A percentile compares a stretch with the other conserved stretches of the same genome.
Conservation (phyloP, 2,888 invertebrate genomes). For the Rhodophaea formosa region DNA sequence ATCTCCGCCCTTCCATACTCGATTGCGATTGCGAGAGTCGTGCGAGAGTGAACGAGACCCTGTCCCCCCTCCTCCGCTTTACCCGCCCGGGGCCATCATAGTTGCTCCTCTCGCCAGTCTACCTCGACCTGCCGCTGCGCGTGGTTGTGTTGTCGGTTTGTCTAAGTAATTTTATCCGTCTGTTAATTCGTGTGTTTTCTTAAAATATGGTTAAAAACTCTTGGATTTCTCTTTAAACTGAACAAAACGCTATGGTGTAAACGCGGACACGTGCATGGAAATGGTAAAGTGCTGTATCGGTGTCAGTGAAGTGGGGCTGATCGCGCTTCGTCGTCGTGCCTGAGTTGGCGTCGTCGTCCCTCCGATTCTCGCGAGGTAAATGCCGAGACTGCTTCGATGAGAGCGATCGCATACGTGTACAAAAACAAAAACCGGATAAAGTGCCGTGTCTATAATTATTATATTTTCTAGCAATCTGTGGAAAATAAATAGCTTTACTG, state of each 20-base stretch:
- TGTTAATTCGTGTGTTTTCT: constrained; percentile 66
- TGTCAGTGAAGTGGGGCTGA: constrained; percentile 67
- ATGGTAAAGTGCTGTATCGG: constrained; percentile 57
- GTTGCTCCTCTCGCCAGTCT: constrained; percentile 36
- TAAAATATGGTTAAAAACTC: constrained; percentile 47
- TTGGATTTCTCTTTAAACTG: constrained; percentile 43
- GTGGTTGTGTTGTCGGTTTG: constrained; percentile 42
- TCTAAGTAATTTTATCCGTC: constrained; percentile 52
- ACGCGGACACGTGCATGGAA: constrained; percentile 46
- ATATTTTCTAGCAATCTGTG: constrained; percentile 48
- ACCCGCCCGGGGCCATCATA: constrained; percentile 50
- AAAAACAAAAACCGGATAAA: constrained; percentile 66
- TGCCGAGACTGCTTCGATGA: constrained; percentile 62
- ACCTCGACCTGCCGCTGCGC: constrained; percentile 49
- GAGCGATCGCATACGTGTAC: constrained; percentile 68
- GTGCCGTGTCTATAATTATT: constrained; percentile 53
- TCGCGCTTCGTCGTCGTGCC: constrained; percentile 67
- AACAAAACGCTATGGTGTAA: constrained; percentile 38
- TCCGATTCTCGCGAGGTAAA: constrained; percentile 73
- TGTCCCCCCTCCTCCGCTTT: constrained; percentile 47
- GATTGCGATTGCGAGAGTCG: constrained; percentile 54
- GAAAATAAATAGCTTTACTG: constrained; percentile 45
- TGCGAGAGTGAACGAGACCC: constrained; percentile 50
- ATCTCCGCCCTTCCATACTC: constrained; percentile 54
- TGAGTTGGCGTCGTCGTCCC: constrained; percentile 72